Conservation (phyloP, 2,797 vertebrate species). For the Myotis findleyi region DNA sequence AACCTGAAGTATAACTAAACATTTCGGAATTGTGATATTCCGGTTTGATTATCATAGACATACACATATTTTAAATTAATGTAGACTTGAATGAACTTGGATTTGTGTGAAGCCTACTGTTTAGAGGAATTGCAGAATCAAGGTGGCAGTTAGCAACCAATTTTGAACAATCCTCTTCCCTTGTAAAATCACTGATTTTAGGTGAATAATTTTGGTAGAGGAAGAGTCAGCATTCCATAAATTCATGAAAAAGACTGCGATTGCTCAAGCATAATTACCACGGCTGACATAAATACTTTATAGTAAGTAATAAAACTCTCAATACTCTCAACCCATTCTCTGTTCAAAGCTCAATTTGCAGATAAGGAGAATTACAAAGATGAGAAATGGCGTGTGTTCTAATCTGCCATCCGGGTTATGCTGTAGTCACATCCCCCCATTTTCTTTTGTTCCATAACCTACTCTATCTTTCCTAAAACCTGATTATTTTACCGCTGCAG, state of each 20-base stretch:
- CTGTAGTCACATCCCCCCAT: background rate
- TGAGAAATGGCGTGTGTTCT: conserved; percentile 32
- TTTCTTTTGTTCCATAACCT: conserved; percentile 6
- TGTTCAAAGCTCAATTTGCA: conserved; percentile 60
- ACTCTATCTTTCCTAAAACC: conserved; percentile 36
- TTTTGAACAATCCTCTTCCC: conserved; percentile 4
- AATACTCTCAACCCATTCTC: conserved; percentile 6
- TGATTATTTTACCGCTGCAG: conserved; percentile 55
- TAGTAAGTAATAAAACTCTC: conserved; percentile 48
- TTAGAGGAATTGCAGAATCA: conserved; percentile 33
- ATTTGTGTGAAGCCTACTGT: conserved; percentile 13
- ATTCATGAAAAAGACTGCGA: conserved; percentile 19
- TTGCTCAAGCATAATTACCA: conserved; percentile 20
- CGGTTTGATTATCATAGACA: background rate
- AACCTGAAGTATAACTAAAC: conserved; percentile 47
- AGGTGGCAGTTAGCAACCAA: conserved; percentile 24
- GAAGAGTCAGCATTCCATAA: conserved; percentile 15
- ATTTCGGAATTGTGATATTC: conserved; percentile 41
- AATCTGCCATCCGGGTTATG: conserved; percentile 65
- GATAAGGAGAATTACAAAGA: conserved; percentile 61
- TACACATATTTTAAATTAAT: conserved; percentile 49
- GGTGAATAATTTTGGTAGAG: conserved; percentile 41
- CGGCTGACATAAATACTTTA: conserved; percentile 55
- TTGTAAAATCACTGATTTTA: conserved; percentile 2
- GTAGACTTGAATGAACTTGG: conserved; percentile 37